Conservation (phyloP, 2,888 invertebrate genomes). For the Gortyna flavago region DNA sequence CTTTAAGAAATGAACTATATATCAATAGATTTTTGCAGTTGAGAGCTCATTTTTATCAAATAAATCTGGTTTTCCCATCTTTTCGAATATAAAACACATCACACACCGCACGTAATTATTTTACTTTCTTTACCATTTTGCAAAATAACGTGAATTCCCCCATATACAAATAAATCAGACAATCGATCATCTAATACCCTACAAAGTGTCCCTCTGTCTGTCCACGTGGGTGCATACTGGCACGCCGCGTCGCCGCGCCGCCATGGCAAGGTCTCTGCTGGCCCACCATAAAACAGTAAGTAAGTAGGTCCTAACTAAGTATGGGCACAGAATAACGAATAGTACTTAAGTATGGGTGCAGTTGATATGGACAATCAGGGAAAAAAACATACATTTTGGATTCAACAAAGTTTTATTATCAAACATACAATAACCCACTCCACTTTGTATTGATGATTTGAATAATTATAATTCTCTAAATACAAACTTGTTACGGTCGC, state of each 20-base stretch:
- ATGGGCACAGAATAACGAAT: not conserved
- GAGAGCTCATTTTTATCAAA: not conserved
- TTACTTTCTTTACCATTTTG: not conserved
- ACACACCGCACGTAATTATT: not conserved
- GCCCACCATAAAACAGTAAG: not conserved
- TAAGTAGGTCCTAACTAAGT: slow-evolving; percentile 3
- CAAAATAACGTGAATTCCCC: not conserved
- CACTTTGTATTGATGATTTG: no score
- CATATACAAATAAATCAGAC: slow-evolving; percentile 9
- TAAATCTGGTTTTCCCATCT: not conserved
- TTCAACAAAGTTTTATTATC: not conserved
- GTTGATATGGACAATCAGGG: not conserved
- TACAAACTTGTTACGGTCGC: no score
- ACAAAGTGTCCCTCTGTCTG: not conserved
- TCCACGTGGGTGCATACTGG: slow-evolving; percentile 24
- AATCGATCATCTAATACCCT: slow-evolving; percentile 11
- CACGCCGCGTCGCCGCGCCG: slow-evolving; percentile 17
- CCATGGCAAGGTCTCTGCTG: slow-evolving; percentile 5
- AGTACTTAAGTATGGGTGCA: slow-evolving; percentile 1
- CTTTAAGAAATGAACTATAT: no score
- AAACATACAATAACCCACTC: no score
- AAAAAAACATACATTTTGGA: not conserved
- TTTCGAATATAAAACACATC: not conserved
- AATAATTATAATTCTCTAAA: no score
- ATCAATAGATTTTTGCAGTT: no score